Evolutionary conservation across 2,888 invertebrate species (phyloP), one percentile per base, ranked within the genome.

Genomic region (Erebia epiphron): DNA sequence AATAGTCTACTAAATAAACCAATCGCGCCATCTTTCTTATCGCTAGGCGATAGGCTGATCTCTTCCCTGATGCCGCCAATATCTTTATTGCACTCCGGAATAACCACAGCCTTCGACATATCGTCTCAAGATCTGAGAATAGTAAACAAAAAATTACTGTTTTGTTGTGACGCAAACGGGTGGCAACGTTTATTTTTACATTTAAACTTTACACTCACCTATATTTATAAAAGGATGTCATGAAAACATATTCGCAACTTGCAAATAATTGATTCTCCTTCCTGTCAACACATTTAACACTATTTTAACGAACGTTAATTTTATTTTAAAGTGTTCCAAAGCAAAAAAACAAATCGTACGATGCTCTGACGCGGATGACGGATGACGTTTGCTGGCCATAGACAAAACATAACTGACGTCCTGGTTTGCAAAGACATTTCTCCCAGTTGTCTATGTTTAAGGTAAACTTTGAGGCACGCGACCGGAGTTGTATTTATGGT

Each of bases 151-250:
- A 85, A 86, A 83, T 71, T 65, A 74, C 61, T 87, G 85, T 88
- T 89, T 89, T 91, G 90, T 88, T 89, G 85, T 91, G 91, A 92
- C 91, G 91, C 89, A 91, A 81, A 85, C 80, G 76, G 75, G 75
- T 80, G 77, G 73, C 75, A 77, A 76, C 85, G 85, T 89, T 89
- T 91, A 90, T 89, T 92, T 90, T 87, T 85, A 86, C 80, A 83
- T 75, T 76, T 77, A 79, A 74, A 68, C 67, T 57, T 67, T 50
- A 73, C 21, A 71, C 85, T 83, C 80, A 88, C 88, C 86, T 87
- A 18, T 16, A 16, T 77, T 71, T 35, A 65, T 73, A 73, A 73
- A 76, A 76, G 73, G 77, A 81, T 80, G 86, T 91, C 89, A 91
- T 91, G 85, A 89, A 86, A 85, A 80, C 91, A 91, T 91, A 78